phyloP scores from a whole-genome alignment of 2,113 vertebrate species.

The Nycticryphes semicollaris region DNA sequence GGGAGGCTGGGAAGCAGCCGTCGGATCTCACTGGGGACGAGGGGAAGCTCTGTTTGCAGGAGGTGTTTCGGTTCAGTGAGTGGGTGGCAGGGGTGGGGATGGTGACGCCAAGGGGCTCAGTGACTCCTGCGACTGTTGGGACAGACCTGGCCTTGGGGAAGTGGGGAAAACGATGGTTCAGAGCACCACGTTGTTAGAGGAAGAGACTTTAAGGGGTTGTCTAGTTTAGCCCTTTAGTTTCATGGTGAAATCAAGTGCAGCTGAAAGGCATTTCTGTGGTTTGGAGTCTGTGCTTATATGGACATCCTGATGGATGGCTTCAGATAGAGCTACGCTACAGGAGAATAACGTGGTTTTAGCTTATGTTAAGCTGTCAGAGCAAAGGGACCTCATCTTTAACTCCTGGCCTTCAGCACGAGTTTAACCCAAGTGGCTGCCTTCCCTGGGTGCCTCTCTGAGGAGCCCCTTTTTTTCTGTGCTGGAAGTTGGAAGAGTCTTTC shows the following conservation, averaged over 20 bases:
- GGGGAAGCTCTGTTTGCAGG: neutral
- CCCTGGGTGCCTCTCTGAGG: neutral
- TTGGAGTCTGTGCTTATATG: slow-evolving; percentile 42
- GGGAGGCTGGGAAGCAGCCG: slow-evolving; percentile 38
- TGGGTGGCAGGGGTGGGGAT: neutral
- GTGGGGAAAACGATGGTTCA: neutral
- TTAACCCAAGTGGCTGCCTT: neutral
- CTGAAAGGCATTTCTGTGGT: slow-evolving; percentile 25
- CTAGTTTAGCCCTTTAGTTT: neutral
- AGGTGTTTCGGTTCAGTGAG: neutral
- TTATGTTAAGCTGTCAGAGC: neutral
- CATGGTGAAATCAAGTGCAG: neutral
- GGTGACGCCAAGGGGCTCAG: neutral
- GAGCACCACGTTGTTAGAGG: neutral
- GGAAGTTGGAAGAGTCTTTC: neutral
- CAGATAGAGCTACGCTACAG: neutral
- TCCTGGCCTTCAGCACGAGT: neutral
- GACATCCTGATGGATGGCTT: neutral
- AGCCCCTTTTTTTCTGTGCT: neutral
- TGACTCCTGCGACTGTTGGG: rapidly evolving
- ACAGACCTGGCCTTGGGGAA: neutral
- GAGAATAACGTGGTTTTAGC: neutral
- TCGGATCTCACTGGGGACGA: neutral
- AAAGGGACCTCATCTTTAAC: neutral
- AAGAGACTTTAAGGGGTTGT: neutral